phyloP scores from a whole-genome alignment of 1,140 invertebrate species.

The Rhysida immarginata region DNA sequence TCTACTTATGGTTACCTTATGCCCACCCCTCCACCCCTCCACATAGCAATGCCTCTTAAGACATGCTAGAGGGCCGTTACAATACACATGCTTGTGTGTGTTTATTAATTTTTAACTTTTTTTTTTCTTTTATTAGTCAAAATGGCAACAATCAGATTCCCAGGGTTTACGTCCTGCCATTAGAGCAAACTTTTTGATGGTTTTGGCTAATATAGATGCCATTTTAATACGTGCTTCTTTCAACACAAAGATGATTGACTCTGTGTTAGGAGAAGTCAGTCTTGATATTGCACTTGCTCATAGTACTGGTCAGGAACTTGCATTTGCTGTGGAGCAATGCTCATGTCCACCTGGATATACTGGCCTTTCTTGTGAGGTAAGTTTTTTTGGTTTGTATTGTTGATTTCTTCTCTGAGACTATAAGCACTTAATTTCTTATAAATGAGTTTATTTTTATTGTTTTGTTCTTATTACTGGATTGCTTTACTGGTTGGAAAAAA shows the following conservation, averaged over 20 bases:
- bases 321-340: conserved; percentile 63
- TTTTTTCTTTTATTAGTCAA: no score
- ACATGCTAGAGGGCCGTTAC: no score
- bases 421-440: neutral
- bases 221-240: conserved; percentile 75
- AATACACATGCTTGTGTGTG: no score
- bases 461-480: neutral
- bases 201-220: conserved; percentile 60
- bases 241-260: conserved; percentile 47
- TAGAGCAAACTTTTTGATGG: conserved; percentile 62
- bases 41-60: no score
- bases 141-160: conserved; percentile 20
- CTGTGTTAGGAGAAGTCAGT: conserved; percentile 55
- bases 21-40: no score
- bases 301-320: conserved; percentile 33
- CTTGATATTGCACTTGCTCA: conserved; percentile 57
- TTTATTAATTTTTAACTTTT: no score
- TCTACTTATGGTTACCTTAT: no score
- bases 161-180: conserved; percentile 32
- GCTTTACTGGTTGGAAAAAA: no score
- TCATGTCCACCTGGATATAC: conserved; percentile 62
- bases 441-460: conserved; percentile 8
- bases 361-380: conserved; percentile 63
- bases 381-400: neutral
- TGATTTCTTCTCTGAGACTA: no score